phyloP scores from a whole-genome alignment of 1,140 invertebrate species.

The Caenorhabditis briggsae region DNA sequence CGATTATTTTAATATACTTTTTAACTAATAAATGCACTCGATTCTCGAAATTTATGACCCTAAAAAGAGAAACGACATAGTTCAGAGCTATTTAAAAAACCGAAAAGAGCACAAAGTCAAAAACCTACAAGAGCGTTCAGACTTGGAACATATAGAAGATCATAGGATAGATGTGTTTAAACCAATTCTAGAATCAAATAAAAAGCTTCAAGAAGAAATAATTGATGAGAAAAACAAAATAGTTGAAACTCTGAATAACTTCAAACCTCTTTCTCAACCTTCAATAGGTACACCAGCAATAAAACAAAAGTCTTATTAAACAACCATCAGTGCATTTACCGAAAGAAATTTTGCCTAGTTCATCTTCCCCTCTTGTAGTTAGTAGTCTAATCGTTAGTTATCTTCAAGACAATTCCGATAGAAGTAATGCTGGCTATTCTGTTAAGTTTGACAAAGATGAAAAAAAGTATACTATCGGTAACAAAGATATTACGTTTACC shows the following conservation, averaged over 20 bases:
- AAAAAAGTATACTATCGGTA: slow-evolving; percentile 64
- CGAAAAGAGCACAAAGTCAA: slow-evolving; percentile 66
- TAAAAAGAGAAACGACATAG: slow-evolving; percentile 64
- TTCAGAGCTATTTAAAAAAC: slow-evolving; percentile 64
- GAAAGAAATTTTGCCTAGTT: not conserved
- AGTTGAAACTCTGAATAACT: slow-evolving; percentile 65
- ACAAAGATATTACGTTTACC: slow-evolving; percentile 66
- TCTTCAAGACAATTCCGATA: slow-evolving; percentile 64
- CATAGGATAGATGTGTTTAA: slow-evolving; percentile 66
- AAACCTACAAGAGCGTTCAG: slow-evolving; percentile 58
- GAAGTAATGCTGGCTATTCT: slow-evolving; percentile 67
- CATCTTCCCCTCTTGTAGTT: slow-evolving; percentile 32
- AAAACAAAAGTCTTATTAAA: not conserved
- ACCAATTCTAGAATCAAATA: slow-evolving; percentile 67
- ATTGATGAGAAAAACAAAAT: slow-evolving; percentile 65
- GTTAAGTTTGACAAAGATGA: slow-evolving; percentile 64
- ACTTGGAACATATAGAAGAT: slow-evolving; percentile 63
- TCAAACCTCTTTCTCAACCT: slow-evolving; percentile 8
- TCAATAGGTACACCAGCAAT: not conserved
- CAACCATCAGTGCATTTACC: slow-evolving; percentile 15
- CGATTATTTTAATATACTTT: no score
- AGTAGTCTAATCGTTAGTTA: slow-evolving; percentile 65
- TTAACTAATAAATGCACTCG: slow-evolving; percentile 62
- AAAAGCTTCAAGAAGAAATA: slow-evolving; percentile 67
- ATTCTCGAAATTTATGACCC: slow-evolving; percentile 67